Base-by-base conservation (phyloP, 1,140 invertebrate genomes). In the Macrobrachium nipponense region DNA sequence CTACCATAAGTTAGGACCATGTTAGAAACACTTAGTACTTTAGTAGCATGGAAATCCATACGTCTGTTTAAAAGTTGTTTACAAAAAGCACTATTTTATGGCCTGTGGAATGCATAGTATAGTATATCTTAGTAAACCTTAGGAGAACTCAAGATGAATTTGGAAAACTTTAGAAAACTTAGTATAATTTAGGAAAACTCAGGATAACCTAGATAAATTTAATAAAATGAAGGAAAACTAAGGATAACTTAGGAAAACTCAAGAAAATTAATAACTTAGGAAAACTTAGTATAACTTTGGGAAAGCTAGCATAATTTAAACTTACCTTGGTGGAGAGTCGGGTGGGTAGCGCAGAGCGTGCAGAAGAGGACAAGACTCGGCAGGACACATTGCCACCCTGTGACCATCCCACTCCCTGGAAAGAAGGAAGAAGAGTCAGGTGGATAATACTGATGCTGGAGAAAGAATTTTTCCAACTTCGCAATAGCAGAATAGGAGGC, bases 371-470 rank as follows among this genome's bases (percentile, higher is more conserved):
- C 17, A 11, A 72, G 36, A 51, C 80, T 70, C 80, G 58, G 20
- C 36, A 70, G 58, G 11, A 72, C n/a, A 68, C 80, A 81, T 81
- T 64, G 66, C 64, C 64, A 59, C n/a, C 66, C 66, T 68, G 27
- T 68, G 51, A 81, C 80, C 80, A 81, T 81, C 80, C 68, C 80
- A 81, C 73, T 58, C 20, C 66, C 80, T 72, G 66, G 15, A n/a
- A 20, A 14, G 44, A 58, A 20, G 23, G 36, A 76, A 5, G 10
- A 6, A 17, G 0, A 12, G 14, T 20, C 15, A 27, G 23, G 27
- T 12, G 43, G 18, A 76, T 44, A n/a, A 76, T 10, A 17, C 7
- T 4, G 17, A 17, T 17, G 59, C 12, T 4, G 8, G 43, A 23
- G 15, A 27, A 43, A n/a, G 7, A 51, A 43, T 18, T 36, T 14